Evolutionary conservation across 2,113 vertebrate genomes (phyloP).

Genomic region (Pteronura brasiliensis): DNA sequence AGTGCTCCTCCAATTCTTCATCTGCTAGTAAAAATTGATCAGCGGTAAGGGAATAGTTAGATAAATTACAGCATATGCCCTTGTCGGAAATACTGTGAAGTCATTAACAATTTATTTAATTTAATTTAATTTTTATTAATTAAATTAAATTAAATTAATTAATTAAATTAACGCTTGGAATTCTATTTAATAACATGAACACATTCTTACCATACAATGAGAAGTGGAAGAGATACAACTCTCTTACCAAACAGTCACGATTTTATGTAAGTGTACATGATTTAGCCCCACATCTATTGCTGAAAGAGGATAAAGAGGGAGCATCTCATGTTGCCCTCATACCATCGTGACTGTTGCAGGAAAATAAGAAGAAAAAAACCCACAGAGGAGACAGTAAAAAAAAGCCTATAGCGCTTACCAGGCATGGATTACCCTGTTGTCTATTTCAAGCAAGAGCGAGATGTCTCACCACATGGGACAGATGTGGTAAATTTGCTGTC

Average conservation of each 20-base stretch:
- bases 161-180: background rate
- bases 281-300: background rate
- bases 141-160: too few species aligned
- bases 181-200: background rate
- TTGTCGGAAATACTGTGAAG: background rate
- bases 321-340: too few species aligned
- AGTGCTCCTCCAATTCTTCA: background rate
- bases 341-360: background rate
- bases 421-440: too few species aligned
- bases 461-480: background rate
- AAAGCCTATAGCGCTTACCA: too few species aligned
- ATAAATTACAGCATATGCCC: background rate
- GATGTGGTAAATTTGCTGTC: constrained; percentile 26
- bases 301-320: background rate
- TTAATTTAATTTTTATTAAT: too few species aligned
- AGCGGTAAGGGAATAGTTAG: background rate
- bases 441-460: background rate
- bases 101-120: background rate
- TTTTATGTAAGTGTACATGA: background rate
- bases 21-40: background rate
- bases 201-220: background rate
- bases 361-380: background rate
- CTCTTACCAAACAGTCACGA: background rate
- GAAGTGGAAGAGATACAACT: background rate
- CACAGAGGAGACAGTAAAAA: background rate